These are phyloP conservation scores for Eueides isabella DNA, from an alignment of 1,140 invertebrate genomes.

Conservation along the genomic window DNA sequence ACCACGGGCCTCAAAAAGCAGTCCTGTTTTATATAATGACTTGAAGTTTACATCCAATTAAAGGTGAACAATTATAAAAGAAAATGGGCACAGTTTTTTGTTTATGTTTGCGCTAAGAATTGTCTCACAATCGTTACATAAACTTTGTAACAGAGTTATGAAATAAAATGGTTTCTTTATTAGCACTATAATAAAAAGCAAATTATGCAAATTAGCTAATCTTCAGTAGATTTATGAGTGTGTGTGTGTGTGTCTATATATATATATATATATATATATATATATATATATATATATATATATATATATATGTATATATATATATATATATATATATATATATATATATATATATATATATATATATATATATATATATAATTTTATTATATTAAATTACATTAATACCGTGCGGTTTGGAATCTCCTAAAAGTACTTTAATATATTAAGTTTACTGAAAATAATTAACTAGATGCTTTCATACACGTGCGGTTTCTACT, in stretches of 20 bases:
- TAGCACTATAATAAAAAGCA: neutral
- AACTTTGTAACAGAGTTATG: neutral
- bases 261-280: no score
- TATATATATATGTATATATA: no score
- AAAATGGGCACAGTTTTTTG: neutral
- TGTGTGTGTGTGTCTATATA: no score
- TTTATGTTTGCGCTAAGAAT: neutral
- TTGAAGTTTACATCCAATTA: neutral
- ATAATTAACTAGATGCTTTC: neutral
- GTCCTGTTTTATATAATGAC: no score
- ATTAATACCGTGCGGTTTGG: no score
- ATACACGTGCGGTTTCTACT: conserved; percentile 1
- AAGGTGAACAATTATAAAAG: neutral
- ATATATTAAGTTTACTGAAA: conserved; percentile 1
- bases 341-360: no score
- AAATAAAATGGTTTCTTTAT: neutral
- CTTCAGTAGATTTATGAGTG: neutral
- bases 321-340: no score
- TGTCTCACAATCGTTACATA: neutral
- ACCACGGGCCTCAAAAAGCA: no score
- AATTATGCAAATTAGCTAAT: conserved; percentile 3
- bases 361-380: no score
- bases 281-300: no score
- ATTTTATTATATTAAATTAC: no score
- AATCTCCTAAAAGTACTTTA: neutral